These are phyloP conservation scores for Chalcosyrphus nemorum DNA, from an alignment of 2,888 invertebrate species.

Conservation along the genomic window DNA sequence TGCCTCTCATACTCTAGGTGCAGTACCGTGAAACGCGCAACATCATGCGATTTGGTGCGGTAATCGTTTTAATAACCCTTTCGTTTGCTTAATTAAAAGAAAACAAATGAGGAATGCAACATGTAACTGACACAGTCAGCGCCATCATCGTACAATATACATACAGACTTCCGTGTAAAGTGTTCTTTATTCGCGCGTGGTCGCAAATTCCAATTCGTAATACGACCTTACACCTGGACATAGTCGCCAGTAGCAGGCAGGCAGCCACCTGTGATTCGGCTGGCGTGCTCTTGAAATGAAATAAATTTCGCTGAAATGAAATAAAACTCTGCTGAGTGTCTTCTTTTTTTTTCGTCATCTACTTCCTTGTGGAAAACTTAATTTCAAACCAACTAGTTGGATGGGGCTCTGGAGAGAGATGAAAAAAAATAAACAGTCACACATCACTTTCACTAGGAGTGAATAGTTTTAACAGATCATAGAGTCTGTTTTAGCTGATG, in stretches of 20 bases:
- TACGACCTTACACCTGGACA: slow-evolving; percentile 45
- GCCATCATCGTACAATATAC: slow-evolving; percentile 24
- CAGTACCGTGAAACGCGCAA: slow-evolving; percentile 32
- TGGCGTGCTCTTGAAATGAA: slow-evolving; percentile 42
- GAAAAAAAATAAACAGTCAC: slow-evolving; percentile 7
- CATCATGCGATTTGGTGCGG: slow-evolving; percentile 52
- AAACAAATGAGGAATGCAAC: background rate
- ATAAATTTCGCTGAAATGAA: slow-evolving; percentile 20
- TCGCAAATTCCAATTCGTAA: slow-evolving; percentile 27
- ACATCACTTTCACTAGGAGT: slow-evolving; percentile 63
- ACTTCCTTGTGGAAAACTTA: slow-evolving; percentile 57
- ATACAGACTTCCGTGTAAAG: slow-evolving; percentile 42
- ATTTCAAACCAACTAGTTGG: background rate
- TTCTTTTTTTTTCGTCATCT: slow-evolving; percentile 23
- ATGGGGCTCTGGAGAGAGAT: slow-evolving; percentile 3
- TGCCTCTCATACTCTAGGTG: background rate
- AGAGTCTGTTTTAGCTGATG: slow-evolving; percentile 13
- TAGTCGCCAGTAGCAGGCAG: no score
- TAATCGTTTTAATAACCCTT: slow-evolving; percentile 55
- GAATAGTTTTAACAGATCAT: slow-evolving; percentile 46
- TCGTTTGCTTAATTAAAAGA: slow-evolving; percentile 41
- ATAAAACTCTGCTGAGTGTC: slow-evolving; percentile 8
- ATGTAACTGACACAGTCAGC: slow-evolving; percentile 51
- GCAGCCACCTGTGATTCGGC: slow-evolving; percentile 20
- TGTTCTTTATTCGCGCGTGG: background rate